phyloP scores from a whole-genome alignment of 2,888 invertebrate genomes.

The Chrysolina americana region DNA sequence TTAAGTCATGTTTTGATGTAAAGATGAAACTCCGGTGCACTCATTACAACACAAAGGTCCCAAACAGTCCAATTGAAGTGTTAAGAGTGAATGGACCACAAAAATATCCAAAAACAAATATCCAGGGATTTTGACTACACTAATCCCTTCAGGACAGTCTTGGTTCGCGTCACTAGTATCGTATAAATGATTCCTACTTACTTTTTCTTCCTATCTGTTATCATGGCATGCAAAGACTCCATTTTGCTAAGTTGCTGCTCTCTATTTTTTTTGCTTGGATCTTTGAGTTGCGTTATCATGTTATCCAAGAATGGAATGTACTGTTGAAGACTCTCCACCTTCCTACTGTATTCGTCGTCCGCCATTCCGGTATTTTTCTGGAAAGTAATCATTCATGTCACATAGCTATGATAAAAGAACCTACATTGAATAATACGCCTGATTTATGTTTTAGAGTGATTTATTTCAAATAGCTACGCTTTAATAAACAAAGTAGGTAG shows the following conservation, averaged over 20 bases:
- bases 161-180: neutral
- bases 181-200: conserved; percentile 60
- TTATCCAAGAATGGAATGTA: conserved; percentile 82
- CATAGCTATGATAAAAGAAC: neutral
- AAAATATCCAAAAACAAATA: too few species aligned
- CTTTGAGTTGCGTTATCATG: conserved; percentile 78
- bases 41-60: too few species aligned
- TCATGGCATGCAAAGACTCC: conserved; percentile 75
- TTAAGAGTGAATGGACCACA: too few species aligned
- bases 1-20: too few species aligned
- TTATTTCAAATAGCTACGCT: neutral
- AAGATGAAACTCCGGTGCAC: too few species aligned
- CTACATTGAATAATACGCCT: too few species aligned
- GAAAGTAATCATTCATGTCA: neutral
- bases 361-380: conserved; percentile 56
- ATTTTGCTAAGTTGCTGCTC: conserved; percentile 78
- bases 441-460: neutral
- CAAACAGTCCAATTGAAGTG: too few species aligned
- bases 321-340: conserved; percentile 78
- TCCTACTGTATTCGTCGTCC: conserved; percentile 73
- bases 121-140: neutral
- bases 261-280: conserved; percentile 69
- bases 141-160: neutral
- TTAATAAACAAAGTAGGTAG: neutral
- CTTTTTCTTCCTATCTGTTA: conserved; percentile 78